Conservation (phyloP, 2,888 invertebrate genomes). For the Apantesis nais region DNA sequence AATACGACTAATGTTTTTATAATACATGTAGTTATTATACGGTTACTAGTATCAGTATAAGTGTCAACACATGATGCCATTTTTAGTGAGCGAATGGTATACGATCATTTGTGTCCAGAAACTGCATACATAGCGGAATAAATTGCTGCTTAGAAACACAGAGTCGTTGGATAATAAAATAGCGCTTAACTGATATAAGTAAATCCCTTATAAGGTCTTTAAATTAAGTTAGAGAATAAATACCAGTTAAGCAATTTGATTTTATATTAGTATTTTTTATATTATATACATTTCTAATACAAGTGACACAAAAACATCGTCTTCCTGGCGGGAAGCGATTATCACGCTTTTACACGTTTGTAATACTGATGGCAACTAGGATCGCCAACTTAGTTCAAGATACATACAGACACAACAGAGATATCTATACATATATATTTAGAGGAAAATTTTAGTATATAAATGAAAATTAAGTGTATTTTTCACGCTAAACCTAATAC, state of each 20-base stretch:
- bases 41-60: constrained; percentile 8
- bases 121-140: not conserved
- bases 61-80: constrained; percentile 14
- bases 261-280: not conserved
- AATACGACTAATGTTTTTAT: constrained; percentile 7
- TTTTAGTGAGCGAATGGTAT: constrained; percentile 3
- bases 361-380: not conserved
- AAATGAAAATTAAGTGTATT: not conserved
- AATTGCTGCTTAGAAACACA: not conserved
- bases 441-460: no score
- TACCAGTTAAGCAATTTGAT: not conserved
- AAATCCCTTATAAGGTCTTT: not conserved
- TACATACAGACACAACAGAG: no score
- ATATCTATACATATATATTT: no score
- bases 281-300: not conserved
- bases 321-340: not conserved
- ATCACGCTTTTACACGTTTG: not conserved
- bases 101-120: not conserved
- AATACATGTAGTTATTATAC: constrained; percentile 5
- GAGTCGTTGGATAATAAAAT: not conserved
- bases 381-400: not conserved
- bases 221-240: not conserved
- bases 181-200: not conserved
- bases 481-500: not conserved
- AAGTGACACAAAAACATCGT: not conserved